A percentile compares a stretch with the other conserved stretches of the same genome.
Evolutionary conservation across 2,888 invertebrate species (phyloP).

Genomic region (Lapara coniferarum): DNA sequence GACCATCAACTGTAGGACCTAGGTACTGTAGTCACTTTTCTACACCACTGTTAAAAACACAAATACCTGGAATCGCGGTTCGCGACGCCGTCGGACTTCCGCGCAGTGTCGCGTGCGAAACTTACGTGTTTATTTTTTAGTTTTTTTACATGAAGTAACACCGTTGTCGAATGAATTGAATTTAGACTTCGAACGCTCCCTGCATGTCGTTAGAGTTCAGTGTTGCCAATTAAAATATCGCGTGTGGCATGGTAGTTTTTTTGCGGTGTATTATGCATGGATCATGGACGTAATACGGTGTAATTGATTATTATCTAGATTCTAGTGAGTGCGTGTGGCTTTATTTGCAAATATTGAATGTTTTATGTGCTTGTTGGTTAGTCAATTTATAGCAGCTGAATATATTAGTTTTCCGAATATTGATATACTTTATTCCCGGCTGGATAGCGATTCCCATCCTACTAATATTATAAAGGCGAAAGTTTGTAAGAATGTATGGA

Average conservation of each 20-base stretch:
- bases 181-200: constrained; percentile 1
- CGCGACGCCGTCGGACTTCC: constrained; percentile 51
- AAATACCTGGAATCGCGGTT: constrained; percentile 29
- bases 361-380: constrained; percentile 3
- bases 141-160: not conserved
- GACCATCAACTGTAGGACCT: too few relatives aligned
- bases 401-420: too few relatives aligned
- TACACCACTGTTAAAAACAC: not conserved
- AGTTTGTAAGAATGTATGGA: too few relatives aligned
- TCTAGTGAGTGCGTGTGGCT: not conserved
- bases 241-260: constrained; percentile 15
- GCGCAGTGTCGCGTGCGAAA: constrained; percentile 42
- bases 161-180: not conserved
- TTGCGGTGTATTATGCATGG: not conserved
- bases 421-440: too few relatives aligned
- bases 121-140: constrained; percentile 32
- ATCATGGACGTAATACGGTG: constrained; percentile 8
- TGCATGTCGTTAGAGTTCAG: constrained; percentile 1
- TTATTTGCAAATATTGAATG: not conserved
- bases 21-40: too few relatives aligned
- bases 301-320: constrained; percentile 13
- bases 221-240: constrained; percentile 5
- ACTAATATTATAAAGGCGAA: too few relatives aligned
- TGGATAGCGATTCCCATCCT: too few relatives aligned
- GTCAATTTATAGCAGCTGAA: not conserved